Evolutionary conservation across 2,888 invertebrate species (phyloP).

Genomic region (Pogonocherus hispidulus): DNA sequence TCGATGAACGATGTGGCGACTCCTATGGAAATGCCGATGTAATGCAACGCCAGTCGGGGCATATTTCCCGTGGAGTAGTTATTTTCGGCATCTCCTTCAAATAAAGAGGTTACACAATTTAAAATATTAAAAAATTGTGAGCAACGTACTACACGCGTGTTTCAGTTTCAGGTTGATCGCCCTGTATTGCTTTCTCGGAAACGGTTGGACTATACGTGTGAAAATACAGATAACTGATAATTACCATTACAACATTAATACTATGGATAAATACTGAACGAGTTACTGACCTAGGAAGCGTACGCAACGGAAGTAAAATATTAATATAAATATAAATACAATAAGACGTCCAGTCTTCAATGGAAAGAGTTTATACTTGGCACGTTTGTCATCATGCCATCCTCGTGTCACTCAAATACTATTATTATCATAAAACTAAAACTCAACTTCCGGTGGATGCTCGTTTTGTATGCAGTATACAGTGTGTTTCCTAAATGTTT

Average conservation of each 20-base stretch:
- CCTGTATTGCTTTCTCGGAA: not conserved
- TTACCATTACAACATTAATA: not conserved
- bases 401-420: not conserved
- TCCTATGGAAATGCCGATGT: too few species aligned
- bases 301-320: not conserved
- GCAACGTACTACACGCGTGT: too few species aligned
- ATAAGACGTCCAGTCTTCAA: not conserved
- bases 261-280: not conserved
- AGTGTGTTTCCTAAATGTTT: not conserved
- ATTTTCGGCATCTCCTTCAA: too few species aligned
- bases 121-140: too few species aligned
- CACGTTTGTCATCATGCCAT: not conserved
- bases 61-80: too few species aligned
- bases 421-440: not conserved
- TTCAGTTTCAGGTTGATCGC: too few species aligned
- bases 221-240: constrained; percentile 9
- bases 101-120: too few species aligned
- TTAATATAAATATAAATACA: not conserved
- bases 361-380: not conserved
- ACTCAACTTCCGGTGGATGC: constrained; percentile 2
- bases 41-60: too few species aligned
- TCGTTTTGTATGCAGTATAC: too few species aligned
- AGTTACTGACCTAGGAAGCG: constrained; percentile 9
- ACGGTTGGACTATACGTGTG: not conserved
- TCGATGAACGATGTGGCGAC: too few species aligned